A percentile compares a stretch with the other conserved stretches of the same genome.
Conservation (phyloP, 2,113 vertebrate species). For the Elgaria multicarinata region DNA sequence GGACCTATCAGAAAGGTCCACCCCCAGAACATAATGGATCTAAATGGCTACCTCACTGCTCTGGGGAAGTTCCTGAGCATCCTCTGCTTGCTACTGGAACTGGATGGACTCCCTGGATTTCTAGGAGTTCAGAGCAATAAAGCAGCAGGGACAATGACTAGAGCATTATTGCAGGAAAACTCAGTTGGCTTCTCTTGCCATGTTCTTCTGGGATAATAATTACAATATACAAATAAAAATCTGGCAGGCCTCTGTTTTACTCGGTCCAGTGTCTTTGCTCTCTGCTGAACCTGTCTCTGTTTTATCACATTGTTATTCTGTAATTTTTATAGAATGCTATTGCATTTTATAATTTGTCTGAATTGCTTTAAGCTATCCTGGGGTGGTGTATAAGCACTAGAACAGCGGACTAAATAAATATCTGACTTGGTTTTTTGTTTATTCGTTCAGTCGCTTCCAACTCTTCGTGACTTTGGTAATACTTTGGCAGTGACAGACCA, state of each 20-base stretch:
- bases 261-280: not conserved
- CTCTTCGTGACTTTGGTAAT: not conserved
- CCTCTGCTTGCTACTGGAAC: not conserved
- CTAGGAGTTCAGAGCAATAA: too few relatives aligned
- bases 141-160: not conserved
- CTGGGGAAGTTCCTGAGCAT: too few relatives aligned
- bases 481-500: not conserved
- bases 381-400: not conserved
- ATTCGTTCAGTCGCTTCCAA: too few relatives aligned
- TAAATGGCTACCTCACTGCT: too few relatives aligned
- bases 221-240: not conserved
- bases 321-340: not conserved
- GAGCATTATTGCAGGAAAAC: not conserved
- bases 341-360: not conserved
- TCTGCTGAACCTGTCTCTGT: not conserved
- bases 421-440: too few relatives aligned
- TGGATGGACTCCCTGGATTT: not conserved
- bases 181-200: too few relatives aligned
- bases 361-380: not conserved
- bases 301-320: not conserved
- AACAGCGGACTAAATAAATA: not conserved
- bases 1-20: too few relatives aligned
- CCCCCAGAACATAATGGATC: too few relatives aligned
- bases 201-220: not conserved
- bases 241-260: not conserved